Conservation (phyloP, 2,797 vertebrate genomes). For the Gila robusta region DNA sequence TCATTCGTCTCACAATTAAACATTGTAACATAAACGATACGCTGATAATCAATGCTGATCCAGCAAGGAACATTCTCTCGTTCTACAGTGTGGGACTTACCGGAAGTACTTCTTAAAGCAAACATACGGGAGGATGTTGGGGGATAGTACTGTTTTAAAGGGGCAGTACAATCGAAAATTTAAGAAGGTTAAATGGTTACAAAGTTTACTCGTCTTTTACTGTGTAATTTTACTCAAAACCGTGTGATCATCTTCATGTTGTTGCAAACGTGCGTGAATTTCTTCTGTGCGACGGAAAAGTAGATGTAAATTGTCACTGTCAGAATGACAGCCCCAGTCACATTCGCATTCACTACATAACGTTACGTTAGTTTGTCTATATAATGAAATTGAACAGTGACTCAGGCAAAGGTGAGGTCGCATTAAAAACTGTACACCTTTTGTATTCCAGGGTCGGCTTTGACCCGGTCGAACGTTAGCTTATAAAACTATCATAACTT, state of each 20-base stretch:
- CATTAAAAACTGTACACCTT: not conserved
- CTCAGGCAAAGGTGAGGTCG: no score
- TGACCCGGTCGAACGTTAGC: no score
- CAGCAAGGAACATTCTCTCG: not conserved
- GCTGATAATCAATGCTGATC: not conserved
- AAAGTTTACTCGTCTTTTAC: no score
- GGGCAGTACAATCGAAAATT: not conserved
- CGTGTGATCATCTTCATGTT: not conserved
- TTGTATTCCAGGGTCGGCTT: not conserved
- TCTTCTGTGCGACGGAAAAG: not conserved
- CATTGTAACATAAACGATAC: not conserved
- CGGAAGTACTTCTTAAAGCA: slow-evolving; percentile 32
- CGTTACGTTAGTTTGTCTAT: not conserved
- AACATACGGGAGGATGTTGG: not conserved
- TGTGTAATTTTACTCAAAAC: not conserved
- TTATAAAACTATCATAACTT: not conserved
- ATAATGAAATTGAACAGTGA: not conserved
- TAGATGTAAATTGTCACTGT: not conserved
- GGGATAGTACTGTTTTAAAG: not conserved
- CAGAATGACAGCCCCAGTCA: not conserved
- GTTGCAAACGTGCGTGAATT: not conserved
- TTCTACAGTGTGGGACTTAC: not conserved
- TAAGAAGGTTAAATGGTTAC: no score
- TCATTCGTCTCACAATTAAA: not conserved
- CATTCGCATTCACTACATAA: not conserved